Conservation (phyloP, 2,888 invertebrate genomes). For the Mesorhabditis spiculigera region DNA sequence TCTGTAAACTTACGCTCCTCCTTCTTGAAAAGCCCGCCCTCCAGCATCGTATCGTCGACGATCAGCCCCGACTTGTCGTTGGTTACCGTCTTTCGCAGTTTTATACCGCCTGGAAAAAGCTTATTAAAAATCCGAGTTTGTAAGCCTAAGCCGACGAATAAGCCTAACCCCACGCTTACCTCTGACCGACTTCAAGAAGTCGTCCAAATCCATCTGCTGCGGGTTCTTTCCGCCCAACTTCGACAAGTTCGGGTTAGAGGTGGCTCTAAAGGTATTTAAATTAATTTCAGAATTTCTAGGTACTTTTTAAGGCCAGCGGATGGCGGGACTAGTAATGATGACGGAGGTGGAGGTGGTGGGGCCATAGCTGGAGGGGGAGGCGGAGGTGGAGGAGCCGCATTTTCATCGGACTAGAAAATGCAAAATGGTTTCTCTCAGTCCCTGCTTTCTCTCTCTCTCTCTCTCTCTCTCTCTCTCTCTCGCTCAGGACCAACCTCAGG, state of each 20-base stretch:
- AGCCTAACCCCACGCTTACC: conserved; percentile 4
- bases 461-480: not conserved
- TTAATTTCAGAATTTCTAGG: too few relatives aligned
- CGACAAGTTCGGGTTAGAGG: conserved; percentile 23
- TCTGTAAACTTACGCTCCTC: not conserved
- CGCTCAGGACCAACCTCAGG: not conserved
- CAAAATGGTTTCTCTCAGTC: too few relatives aligned
- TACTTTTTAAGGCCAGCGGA: conserved; percentile 16
- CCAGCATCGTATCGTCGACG: conserved; percentile 39
- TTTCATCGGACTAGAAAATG: conserved; percentile 7
- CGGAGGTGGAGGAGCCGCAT: conserved; percentile 15
- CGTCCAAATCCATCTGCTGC: conserved; percentile 31
- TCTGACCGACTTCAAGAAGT: conserved; percentile 34
- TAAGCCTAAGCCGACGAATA: too few relatives aligned
- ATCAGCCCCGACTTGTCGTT: conserved; percentile 47
- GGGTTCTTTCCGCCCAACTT: conserved; percentile 37
- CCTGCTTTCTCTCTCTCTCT: too few relatives aligned
- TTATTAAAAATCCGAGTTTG: conserved; percentile 16
- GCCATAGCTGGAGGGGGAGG: conserved; percentile 11
- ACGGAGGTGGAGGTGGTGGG: conserved; percentile 27
- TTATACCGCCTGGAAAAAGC: conserved; percentile 27
- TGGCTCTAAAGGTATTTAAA: not conserved
- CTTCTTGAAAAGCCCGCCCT: conserved; percentile 8
- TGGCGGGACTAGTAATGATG: conserved; percentile 24
- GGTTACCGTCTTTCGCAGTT: conserved; percentile 42